Conservation (phyloP, 2,888 invertebrate species). For the Tetropium fuscum region DNA sequence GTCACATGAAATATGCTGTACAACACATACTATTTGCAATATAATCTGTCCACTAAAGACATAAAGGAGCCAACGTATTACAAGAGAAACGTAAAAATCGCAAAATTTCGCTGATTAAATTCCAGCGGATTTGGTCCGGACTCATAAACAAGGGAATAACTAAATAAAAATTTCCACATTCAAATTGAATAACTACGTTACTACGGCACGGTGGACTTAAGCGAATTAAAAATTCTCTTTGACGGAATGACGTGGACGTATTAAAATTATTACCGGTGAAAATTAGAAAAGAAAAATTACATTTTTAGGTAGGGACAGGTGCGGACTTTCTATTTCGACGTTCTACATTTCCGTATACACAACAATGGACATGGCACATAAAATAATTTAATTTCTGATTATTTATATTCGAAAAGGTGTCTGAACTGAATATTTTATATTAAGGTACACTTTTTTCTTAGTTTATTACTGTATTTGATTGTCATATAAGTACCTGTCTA, state of each 20-base stretch:
- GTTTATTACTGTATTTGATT: too few relatives aligned
- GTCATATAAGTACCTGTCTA: too few relatives aligned
- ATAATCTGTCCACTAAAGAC: neutral
- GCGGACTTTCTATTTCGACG: too few relatives aligned
- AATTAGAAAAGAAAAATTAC: constrained; percentile 38
- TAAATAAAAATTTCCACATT: constrained; percentile 48
- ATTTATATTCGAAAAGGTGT: too few relatives aligned
- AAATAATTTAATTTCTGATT: too few relatives aligned
- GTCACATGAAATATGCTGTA: too few relatives aligned
- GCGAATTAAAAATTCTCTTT: constrained; percentile 54
- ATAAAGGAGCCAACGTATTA: constrained; percentile 4
- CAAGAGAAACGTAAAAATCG: constrained; percentile 25
- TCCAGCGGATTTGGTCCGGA: constrained; percentile 28
- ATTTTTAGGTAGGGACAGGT: constrained; percentile 10
- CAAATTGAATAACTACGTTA: constrained; percentile 51
- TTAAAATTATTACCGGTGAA: constrained; percentile 41
- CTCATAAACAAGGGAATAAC: constrained; percentile 39
- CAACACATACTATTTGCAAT: neutral
- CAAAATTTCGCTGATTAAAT: constrained; percentile 36
- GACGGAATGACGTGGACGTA: constrained; percentile 40
- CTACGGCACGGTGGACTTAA: constrained; percentile 47
- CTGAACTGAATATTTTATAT: too few relatives aligned
- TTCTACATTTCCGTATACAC: too few relatives aligned
- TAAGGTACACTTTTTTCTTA: too few relatives aligned
- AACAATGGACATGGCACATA: too few relatives aligned